A percentile compares a stretch with the other conserved stretches of the same genome.
Evolutionary conservation across 2,888 invertebrate species (phyloP).

Genomic region (Diarsia dahlii): DNA sequence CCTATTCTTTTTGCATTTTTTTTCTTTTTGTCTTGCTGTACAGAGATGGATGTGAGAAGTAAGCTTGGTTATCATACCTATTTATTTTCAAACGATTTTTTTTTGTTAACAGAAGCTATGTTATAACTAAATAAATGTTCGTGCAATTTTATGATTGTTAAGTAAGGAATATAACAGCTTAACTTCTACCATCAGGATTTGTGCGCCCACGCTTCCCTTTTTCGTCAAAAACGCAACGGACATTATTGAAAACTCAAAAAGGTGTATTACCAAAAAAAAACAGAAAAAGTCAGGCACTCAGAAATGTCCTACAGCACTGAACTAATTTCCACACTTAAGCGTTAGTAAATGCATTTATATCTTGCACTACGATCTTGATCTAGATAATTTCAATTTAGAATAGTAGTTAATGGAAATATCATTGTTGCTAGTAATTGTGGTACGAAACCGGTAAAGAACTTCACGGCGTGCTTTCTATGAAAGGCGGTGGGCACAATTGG

Average conservation of each 20-base stretch:
- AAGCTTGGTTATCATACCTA: not conserved
- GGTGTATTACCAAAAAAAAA: not conserved
- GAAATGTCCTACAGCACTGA: slow-evolving; percentile 26
- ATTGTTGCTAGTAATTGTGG: slow-evolving; percentile 84
- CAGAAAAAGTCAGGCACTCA: slow-evolving; percentile 12
- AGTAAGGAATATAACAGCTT: slow-evolving; percentile 35
- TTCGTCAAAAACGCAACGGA: slow-evolving; percentile 23
- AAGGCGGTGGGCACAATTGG: slow-evolving; percentile 83
- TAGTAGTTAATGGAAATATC: slow-evolving; percentile 83
- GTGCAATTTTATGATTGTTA: slow-evolving; percentile 45
- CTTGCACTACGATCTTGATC: slow-evolving; percentile 69
- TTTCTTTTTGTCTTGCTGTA: not conserved
- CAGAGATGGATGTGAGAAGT: not conserved
- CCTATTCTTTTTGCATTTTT: not conserved
- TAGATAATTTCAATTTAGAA: slow-evolving; percentile 75
- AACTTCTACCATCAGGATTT: slow-evolving; percentile 37
- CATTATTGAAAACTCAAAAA: slow-evolving; percentile 10
- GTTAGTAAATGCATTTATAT: slow-evolving; percentile 59
- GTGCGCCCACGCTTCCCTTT: slow-evolving; percentile 50
- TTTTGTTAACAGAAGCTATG: not conserved
- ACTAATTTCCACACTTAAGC: slow-evolving; percentile 51
- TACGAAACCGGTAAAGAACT: slow-evolving; percentile 83
- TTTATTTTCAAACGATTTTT: not conserved
- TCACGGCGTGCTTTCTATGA: slow-evolving; percentile 83
- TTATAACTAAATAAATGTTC: slow-evolving; percentile 18